Percentiles rank a stretch among this genome's conserved stretches.
These are phyloP conservation scores for Metellina segmentata DNA, from an alignment of 2,888 invertebrate species.

Conservation along the genomic window DNA sequence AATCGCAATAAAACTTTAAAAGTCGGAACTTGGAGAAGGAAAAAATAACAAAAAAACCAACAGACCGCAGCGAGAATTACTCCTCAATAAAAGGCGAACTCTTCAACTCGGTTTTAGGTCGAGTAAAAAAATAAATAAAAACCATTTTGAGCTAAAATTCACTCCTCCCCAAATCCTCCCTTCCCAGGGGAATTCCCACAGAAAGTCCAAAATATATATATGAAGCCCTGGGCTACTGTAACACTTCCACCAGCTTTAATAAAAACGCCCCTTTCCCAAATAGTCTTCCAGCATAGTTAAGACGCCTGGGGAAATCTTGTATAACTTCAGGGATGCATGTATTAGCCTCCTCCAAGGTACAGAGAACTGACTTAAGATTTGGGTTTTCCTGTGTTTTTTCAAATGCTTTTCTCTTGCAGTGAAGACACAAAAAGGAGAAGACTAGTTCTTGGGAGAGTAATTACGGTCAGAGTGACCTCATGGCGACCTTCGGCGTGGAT, in stretches of 20 bases:
- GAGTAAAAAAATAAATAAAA: slow-evolving; percentile 11
- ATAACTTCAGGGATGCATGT: slow-evolving; percentile 56
- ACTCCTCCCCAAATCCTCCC: slow-evolving; percentile 32
- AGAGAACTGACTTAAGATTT: slow-evolving; percentile 4
- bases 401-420: neutral
- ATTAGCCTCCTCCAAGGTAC: slow-evolving; percentile 28
- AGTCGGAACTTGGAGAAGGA: slow-evolving; percentile 25
- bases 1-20: slow-evolving; percentile 38
- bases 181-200: slow-evolving; percentile 29
- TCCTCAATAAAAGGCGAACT: slow-evolving; percentile 62
- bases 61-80: slow-evolving; percentile 69
- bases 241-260: slow-evolving; percentile 52
- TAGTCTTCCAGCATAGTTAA: slow-evolving; percentile 23
- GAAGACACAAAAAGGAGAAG: slow-evolving; percentile 20
- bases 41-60: slow-evolving; percentile 16
- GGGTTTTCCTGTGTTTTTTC: slow-evolving; percentile 1
- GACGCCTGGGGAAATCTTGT: slow-evolving; percentile 49
- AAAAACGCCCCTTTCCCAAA: slow-evolving; percentile 43
- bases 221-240: slow-evolving; percentile 33
- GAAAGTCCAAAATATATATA: neutral
- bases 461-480: slow-evolving; percentile 2
- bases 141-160: slow-evolving; percentile 11
- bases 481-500: neutral
- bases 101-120: neutral
- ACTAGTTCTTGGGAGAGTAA: slow-evolving; percentile 28